phyloP scores from a whole-genome alignment of 2,888 invertebrate species.

The Cosmorhoe ocellata region DNA sequence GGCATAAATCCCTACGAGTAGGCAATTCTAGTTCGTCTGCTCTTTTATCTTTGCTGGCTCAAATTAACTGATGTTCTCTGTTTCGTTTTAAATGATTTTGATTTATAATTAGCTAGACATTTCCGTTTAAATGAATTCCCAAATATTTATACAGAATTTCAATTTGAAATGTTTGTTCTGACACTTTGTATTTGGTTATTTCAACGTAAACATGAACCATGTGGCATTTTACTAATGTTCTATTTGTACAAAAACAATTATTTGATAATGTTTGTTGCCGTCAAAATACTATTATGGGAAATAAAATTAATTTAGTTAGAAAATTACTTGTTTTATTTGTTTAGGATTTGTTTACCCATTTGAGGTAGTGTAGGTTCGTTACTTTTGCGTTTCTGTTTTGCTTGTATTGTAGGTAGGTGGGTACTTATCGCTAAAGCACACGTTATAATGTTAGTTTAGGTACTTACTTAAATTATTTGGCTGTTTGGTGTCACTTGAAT shows the following conservation, averaged over 20 bases:
- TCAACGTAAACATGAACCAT: slow-evolving; percentile 21
- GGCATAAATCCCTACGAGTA: too few species aligned
- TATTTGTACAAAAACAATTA: slow-evolving; percentile 58
- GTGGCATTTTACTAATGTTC: slow-evolving; percentile 43
- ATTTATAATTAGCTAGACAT: not conserved
- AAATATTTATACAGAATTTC: slow-evolving; percentile 19
- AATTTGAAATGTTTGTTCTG: slow-evolving; percentile 30
- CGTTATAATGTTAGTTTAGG: too few species aligned
- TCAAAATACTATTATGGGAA: slow-evolving; percentile 57
- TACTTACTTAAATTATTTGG: not conserved
- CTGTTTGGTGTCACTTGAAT: slow-evolving; percentile 15
- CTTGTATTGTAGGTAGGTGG: slow-evolving; percentile 2
- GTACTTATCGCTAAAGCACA: too few species aligned
- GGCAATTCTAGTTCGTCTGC: too few species aligned
- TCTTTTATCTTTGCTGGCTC: too few species aligned
- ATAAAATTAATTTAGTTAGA: slow-evolving; percentile 64
- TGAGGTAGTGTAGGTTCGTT: too few species aligned
- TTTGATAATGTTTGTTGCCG: slow-evolving; percentile 49
- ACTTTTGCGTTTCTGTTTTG: too few species aligned
- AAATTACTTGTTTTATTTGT: slow-evolving; percentile 53
- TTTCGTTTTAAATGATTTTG: too few species aligned
- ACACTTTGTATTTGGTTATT: slow-evolving; percentile 28
- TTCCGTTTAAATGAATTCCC: slow-evolving; percentile 4
- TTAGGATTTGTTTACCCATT: slow-evolving; percentile 2
- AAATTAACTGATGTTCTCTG: too few species aligned